Conservation (phyloP, 2,888 invertebrate species). For the Odontothrips loti region DNA sequence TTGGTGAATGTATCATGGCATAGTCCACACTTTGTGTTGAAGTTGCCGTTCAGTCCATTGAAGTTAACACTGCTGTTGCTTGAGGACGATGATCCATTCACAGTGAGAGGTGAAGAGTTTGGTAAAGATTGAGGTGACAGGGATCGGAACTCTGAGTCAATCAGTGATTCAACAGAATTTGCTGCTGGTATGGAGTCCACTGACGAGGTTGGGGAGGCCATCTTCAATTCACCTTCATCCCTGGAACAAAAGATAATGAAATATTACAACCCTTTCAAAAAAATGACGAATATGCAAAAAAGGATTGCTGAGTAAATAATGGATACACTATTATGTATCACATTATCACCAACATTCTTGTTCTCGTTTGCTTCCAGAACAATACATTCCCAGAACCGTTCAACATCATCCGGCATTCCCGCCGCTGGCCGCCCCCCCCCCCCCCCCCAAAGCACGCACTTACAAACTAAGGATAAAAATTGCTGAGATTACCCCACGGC, state of each 20-base stretch:
- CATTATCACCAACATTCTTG: too few relatives aligned
- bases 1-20: constrained; percentile 72
- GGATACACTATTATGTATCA: too few relatives aligned
- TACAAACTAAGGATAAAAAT: too few relatives aligned
- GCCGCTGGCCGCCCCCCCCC: too few relatives aligned
- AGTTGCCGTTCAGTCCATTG: constrained; percentile 33
- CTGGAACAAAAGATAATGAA: constrained; percentile 55
- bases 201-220: constrained; percentile 90
- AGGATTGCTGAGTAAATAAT: background rate
- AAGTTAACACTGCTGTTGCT: constrained; percentile 43
- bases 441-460: too few relatives aligned
- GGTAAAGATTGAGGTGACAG: constrained; percentile 50
- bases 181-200: constrained; percentile 87
- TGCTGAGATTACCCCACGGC: too few relatives aligned
- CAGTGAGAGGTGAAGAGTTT: constrained; percentile 68
- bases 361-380: too few relatives aligned
- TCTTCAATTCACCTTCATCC: constrained; percentile 86
- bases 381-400: too few relatives aligned
- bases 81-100: constrained; percentile 77
- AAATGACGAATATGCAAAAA: constrained; percentile 24
- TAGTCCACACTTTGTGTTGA: constrained; percentile 45
- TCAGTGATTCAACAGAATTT: constrained; percentile 84
- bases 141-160: constrained; percentile 71
- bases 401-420: too few relatives aligned
- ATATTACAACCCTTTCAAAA: background rate